Evolutionary conservation across 2,113 vertebrate genomes (phyloP), one percentile per base, ranked within the genome.

Genomic region (Leucopsar rothschildi): DNA sequence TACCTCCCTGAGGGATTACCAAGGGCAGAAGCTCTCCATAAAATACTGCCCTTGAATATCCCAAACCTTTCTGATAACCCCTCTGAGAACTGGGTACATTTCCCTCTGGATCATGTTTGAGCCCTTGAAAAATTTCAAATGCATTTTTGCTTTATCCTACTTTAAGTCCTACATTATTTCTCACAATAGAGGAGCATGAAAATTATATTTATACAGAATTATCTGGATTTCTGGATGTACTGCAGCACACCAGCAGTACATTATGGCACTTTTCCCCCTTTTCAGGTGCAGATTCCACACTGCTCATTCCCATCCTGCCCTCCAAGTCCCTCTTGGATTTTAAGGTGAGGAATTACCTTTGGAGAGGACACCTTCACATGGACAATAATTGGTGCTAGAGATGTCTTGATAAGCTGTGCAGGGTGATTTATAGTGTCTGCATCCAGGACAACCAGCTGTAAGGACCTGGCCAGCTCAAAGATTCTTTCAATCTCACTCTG

Each of bases 341-440:
- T 10, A 21, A n/a, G 28, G 49, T 12, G 45, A 85, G 24, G 52
- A 71, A 5, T 97, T 98, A 99, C 99, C 99, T 99, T 99, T 75
- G 99, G 99, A 82, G 99, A 99, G 85, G 99, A 99, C 88, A 99
- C 99, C 98, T 99, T 99, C 33, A 99, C 99, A 8, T 99, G 99
- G 92, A 99, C 98, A 47, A 99, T 99, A 95, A 99, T 99, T 40
- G 99, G 99, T 50, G 99, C 99, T 98, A 99, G 98, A 49, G 99
- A 99, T 20, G 99, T 99, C 98, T 99, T 99, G 97, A 99, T 98
- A 68, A 99, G 99, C 95, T 99, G 99, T 66, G 98, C 98, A 40
- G 99, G 99, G 94, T 99, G 99, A 89, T 99, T 99, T 95, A 99
- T 99, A 37, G 99, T 99, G 97, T 99, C 99, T 45, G 99, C 99